A percentile compares a stretch with the other conserved stretches of the same genome.
Evolutionary conservation across 2,113 vertebrate genomes (phyloP).

Genomic region (Ctenodactylus gundi): DNA sequence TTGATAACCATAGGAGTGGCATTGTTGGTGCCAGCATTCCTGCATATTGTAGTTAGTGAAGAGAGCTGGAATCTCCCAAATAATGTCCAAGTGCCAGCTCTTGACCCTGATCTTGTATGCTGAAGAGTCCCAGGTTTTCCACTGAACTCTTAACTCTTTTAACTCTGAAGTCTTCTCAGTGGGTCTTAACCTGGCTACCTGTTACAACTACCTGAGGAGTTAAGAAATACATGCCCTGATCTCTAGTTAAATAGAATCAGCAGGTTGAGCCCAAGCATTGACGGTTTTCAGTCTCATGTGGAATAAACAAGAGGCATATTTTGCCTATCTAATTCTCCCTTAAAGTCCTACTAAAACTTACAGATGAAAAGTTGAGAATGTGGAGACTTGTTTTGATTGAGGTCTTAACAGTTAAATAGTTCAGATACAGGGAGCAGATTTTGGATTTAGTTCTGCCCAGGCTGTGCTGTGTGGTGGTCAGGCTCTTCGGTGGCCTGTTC

Average conservation of each 20-base stretch:
- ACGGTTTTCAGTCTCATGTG: not conserved
- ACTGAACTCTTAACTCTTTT: not conserved
- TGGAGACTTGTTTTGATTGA: not conserved
- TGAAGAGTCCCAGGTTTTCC: not conserved
- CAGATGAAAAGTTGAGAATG: not conserved
- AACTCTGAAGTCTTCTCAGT: no score
- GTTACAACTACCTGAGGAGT: not conserved
- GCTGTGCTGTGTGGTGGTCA: not conserved
- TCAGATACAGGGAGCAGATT: not conserved
- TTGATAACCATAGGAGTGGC: not conserved
- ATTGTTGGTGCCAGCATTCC: not conserved
- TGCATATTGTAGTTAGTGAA: not conserved
- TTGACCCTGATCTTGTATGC: not conserved
- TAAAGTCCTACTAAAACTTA: not conserved
- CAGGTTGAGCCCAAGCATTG: not conserved
- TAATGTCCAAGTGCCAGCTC: not conserved
- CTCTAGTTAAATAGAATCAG: not conserved
- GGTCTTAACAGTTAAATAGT: not conserved
- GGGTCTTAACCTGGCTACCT: not conserved
- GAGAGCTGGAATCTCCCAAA: not conserved
- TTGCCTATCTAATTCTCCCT: not conserved
- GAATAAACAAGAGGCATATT: not conserved
- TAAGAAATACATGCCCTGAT: not conserved
- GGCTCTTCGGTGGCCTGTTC: not conserved
- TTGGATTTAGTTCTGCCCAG: not conserved